phyloP scores from a whole-genome alignment of 2,113 vertebrate species.

The Cairina moschata region DNA sequence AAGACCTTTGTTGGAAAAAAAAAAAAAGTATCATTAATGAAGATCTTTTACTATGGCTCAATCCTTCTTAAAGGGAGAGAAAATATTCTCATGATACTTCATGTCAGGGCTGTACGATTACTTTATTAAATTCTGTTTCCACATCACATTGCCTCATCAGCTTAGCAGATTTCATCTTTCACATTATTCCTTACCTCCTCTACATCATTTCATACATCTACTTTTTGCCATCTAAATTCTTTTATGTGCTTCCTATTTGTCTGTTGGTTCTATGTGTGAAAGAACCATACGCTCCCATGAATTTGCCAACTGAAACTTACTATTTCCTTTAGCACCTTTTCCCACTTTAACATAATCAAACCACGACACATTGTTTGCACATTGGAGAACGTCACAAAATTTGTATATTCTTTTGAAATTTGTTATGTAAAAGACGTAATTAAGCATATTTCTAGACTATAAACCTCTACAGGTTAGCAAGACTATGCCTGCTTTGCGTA shows the following conservation, averaged over 20 bases:
- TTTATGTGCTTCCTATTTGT: neutral
- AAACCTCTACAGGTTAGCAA: neutral
- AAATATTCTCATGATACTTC: neutral
- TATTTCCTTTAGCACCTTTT: neutral
- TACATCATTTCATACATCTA: neutral
- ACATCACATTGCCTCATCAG: neutral
- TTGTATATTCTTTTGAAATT: neutral
- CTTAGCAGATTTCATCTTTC: neutral
- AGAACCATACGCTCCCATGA: neutral
- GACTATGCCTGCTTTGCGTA: neutral
- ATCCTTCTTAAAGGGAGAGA: neutral
- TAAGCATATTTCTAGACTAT: neutral
- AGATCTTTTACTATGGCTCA: neutral
- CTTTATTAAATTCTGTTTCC: neutral
- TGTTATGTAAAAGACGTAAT: neutral
- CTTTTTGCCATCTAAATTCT: neutral
- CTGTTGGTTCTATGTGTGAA: neutral
- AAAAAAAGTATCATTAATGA: neutral
- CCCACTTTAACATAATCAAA: neutral
- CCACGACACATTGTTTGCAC: neutral
- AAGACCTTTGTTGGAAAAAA: neutral
- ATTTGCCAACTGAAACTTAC: neutral
- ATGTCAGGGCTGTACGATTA: neutral
- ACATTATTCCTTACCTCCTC: neutral
- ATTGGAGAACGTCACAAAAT: neutral